These are phyloP conservation scores for Philantomba maxwellii DNA, from an alignment of 2,113 vertebrate species.

Conservation along the genomic window DNA sequence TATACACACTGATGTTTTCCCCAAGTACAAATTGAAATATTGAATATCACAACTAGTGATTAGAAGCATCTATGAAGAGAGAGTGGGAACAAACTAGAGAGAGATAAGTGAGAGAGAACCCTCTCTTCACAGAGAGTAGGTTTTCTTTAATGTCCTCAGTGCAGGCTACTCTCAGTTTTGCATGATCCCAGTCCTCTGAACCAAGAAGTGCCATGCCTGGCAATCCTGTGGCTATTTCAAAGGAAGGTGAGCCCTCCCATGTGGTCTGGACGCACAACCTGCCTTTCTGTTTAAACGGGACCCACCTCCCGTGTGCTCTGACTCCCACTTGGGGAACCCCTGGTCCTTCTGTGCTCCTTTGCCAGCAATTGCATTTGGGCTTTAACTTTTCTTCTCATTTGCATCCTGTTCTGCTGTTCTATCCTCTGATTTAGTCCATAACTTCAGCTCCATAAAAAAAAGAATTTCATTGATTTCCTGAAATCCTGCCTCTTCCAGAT, in stretches of 20 bases:
- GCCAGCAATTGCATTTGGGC: not conserved
- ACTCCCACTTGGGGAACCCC: not conserved
- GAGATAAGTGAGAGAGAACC: not conserved
- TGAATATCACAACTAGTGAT: not conserved
- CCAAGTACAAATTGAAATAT: not conserved
- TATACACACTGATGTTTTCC: not conserved
- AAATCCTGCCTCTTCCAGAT: not conserved
- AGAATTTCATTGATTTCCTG: not conserved
- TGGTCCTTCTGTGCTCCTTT: not conserved
- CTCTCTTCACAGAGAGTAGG: not conserved
- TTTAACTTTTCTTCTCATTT: not conserved
- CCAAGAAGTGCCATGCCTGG: not conserved
- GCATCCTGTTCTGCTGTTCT: not conserved
- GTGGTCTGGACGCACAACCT: not conserved
- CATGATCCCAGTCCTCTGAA: not conserved
- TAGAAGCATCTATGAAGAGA: not conserved
- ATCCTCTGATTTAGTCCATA: not conserved
- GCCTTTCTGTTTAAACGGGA: not conserved
- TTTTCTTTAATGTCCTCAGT: not conserved
- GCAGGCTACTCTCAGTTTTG: not conserved
- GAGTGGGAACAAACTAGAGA: not conserved
- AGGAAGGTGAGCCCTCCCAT: not conserved
- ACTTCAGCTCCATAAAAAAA: not conserved
- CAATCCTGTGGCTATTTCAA: not conserved
- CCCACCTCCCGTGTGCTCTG: not conserved